These are phyloP conservation scores for Nymphalis urticae DNA, from an alignment of 2,888 invertebrate genomes.

Conservation along the genomic window DNA sequence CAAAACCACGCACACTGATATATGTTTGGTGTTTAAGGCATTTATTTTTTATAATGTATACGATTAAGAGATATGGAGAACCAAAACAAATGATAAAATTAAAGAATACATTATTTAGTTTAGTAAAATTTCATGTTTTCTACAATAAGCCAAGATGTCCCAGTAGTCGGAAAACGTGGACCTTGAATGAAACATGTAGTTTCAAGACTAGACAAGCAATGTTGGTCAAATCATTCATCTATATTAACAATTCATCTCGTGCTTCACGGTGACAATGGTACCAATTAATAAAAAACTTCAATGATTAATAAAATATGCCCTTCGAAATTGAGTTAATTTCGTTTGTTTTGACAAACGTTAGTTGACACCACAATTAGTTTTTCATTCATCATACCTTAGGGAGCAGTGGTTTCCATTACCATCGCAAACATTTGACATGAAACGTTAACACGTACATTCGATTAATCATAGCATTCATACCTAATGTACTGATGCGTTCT, in stretches of 20 bases:
- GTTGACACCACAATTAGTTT: background rate
- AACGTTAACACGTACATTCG: constrained; percentile 2
- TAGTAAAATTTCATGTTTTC: no score
- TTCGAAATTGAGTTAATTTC: no score
- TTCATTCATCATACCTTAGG: background rate
- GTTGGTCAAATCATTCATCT: no score
- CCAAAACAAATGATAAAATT: background rate
- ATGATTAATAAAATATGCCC: no score
- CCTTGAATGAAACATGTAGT: no score
- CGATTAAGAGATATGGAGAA: constrained; percentile 1
- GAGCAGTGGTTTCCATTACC: constrained; percentile 1
- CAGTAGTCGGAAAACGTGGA: no score
- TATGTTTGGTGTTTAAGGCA: background rate
- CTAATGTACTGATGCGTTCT: constrained; percentile 10
- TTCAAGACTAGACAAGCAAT: no score
- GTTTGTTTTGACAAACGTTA: no score
- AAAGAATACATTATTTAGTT: background rate
- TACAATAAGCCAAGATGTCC: no score
- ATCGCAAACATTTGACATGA: background rate
- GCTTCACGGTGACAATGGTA: no score
- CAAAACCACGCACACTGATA: background rate
- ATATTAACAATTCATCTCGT: no score
- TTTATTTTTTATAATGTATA: background rate
- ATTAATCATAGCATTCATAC: constrained; percentile 3
- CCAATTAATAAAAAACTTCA: no score